A percentile compares a stretch with the other conserved stretches of the same genome.
phyloP scores from a whole-genome alignment of 2,888 invertebrate species.

The Drosophila silvestris region DNA sequence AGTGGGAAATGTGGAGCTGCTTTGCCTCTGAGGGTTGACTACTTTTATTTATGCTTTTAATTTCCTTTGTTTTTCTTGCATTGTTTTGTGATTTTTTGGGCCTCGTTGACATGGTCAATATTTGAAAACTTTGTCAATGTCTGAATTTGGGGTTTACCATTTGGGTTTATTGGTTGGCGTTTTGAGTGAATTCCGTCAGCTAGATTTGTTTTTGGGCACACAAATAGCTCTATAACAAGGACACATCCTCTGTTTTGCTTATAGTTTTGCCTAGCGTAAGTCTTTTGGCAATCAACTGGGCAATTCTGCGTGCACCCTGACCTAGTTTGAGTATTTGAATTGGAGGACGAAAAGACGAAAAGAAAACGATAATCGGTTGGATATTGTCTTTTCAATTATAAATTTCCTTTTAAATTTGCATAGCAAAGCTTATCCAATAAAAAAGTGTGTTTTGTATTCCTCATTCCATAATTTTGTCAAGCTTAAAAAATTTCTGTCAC shows the following conservation, averaged over 20 bases:
- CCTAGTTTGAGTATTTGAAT: constrained; percentile 20
- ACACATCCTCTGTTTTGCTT: constrained; percentile 30
- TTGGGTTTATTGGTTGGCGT: constrained; percentile 63
- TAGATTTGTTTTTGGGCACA: constrained; percentile 40
- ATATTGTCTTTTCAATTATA: neutral
- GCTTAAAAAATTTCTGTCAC: neutral
- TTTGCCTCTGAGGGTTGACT: constrained; percentile 39
- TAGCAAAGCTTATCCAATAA: neutral
- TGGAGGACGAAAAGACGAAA: neutral
- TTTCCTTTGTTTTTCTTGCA: constrained; percentile 72
- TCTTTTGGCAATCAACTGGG: constrained; percentile 18
- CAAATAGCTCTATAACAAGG: constrained; percentile 35
- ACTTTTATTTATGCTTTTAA: constrained; percentile 78
- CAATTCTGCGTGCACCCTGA: constrained; percentile 14
- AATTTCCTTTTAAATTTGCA: constrained; percentile 6
- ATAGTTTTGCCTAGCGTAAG: constrained; percentile 6
- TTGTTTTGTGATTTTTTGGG: constrained; percentile 14
- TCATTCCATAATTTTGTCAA: neutral
- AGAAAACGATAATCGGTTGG: constrained; percentile 3
- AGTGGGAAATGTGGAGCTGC: neutral
- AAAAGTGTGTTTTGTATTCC: neutral
- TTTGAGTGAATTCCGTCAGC: constrained; percentile 49
- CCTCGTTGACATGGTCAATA: constrained; percentile 63
- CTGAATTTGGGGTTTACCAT: constrained; percentile 57
- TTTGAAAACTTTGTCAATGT: constrained; percentile 78